Evolutionary conservation across 2,888 invertebrate species (phyloP), one percentile per base, ranked within the genome.

Genomic region (Cantharis rufa): DNA sequence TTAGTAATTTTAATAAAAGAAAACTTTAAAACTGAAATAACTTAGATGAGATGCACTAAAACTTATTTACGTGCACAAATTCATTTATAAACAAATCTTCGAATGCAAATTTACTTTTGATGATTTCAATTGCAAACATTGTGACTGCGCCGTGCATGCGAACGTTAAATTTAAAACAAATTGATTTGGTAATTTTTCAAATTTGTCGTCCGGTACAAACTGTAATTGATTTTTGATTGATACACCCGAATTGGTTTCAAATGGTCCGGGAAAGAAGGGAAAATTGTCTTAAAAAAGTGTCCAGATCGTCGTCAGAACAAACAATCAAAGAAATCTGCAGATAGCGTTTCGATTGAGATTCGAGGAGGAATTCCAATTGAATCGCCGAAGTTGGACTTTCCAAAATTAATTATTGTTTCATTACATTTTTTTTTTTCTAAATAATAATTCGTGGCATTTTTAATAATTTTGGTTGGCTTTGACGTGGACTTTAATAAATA

Each of bases 161-260:
- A 32, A 32, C 32, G 32, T 32, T 32, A 32, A 32, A 32, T 32
- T 32, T 32, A 32, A 32, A 32, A 4, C 32, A 32, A 32, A 32
- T 32, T 32, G 32, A 32, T 13, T 32, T 32, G 13, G 32, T 32
- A 32, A 32, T 32, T 32, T 32, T 32, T 32, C 32, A 32, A 32
- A 32, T 32, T 32, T n/a, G n/a, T n/a, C 32, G 32, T 32, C 32
- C 32, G 5, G n/a, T 13, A 5, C 32, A 5, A 32, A 32, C 48
- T 62, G 70, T 74, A 74, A 74, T 74, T 64, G 70, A 70, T 74
- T 74, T 70, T 74, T 74, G 74, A 74, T 74, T 70, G 62, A 74
- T 74, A 70, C 48, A 63, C 70, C 62, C 21, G 63, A 70, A 70
- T 74, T 64, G 18, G 11, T 62, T 32, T 48, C 32, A 48, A 74